Evolutionary conservation across 2,113 vertebrate genomes (phyloP).

Genomic region (Poeciliopsis prolifica): DNA sequence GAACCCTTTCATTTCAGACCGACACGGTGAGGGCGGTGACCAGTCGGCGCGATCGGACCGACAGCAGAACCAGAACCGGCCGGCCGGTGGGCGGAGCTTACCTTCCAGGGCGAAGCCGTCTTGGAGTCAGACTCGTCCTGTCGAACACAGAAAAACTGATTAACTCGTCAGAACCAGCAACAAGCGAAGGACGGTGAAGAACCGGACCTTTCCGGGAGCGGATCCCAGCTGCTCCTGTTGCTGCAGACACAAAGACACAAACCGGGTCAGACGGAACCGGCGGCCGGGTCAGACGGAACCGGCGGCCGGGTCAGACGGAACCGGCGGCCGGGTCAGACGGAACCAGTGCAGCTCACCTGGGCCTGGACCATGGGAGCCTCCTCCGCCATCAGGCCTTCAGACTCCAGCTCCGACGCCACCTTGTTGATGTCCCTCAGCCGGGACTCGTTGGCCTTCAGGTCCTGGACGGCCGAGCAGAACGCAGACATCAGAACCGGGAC

Average conservation of each 20-base stretch:
- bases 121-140: conserved; percentile 94
- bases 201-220: conserved; percentile 83
- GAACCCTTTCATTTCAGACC: conserved; percentile 10
- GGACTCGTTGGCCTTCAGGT: conserved; percentile 97
- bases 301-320: not conserved
- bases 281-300: not conserved
- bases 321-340: no score
- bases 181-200: not conserved
- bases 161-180: not conserved
- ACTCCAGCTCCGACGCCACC: conserved; percentile 94
- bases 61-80: not conserved
- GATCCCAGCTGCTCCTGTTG: conserved; percentile 83
- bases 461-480: conserved; percentile 72
- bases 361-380: conserved; percentile 91
- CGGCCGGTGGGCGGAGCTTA: conserved; percentile 60
- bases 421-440: conserved; percentile 98
- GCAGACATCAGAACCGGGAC: not conserved
- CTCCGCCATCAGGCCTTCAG: conserved; percentile 95
- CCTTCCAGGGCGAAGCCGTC: conserved; percentile 97
- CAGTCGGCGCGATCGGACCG: not conserved
- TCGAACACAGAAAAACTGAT: not conserved
- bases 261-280: not conserved
- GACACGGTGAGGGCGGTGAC: conserved; percentile 4
- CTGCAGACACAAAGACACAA: conserved; percentile 27
- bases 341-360: conserved; percentile 78